These are phyloP conservation scores for Halictus quadricinctus DNA, from an alignment of 2,888 invertebrate genomes.

Conservation along the genomic window DNA sequence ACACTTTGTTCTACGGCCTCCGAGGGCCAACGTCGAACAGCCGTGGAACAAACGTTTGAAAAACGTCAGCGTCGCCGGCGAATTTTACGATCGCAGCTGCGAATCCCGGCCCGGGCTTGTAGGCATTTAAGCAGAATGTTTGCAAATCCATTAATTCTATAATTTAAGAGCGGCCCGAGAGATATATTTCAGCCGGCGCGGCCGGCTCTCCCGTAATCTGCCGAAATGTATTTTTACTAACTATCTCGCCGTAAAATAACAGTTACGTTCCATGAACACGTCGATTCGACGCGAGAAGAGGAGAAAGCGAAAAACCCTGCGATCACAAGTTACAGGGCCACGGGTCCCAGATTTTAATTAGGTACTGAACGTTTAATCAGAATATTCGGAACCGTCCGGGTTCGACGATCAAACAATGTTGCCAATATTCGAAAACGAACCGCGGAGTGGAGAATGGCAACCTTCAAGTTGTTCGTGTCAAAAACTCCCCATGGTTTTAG, in stretches of 20 bases:
- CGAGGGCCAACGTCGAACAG: conserved; percentile 27
- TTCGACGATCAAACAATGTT: not conserved
- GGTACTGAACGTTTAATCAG: conserved; percentile 33
- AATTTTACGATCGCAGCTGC: conserved; percentile 67
- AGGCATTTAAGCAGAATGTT: conserved; percentile 54
- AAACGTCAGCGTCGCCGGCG: conserved; percentile 49
- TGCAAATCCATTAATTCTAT: conserved; percentile 65
- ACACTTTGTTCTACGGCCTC: conserved; percentile 26
- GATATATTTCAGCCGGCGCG: conserved; percentile 52
- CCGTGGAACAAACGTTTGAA: conserved; percentile 53
- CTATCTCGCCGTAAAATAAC: conserved; percentile 53
- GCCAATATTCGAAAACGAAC: not conserved
- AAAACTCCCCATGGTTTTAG: no score
- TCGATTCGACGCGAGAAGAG: conserved; percentile 2
- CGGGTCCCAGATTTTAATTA: conserved; percentile 32
- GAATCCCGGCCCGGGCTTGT: conserved; percentile 14
- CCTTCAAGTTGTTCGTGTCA: no score
- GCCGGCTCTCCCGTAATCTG: conserved; percentile 46
- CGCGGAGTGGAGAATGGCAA: no score
- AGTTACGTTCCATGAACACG: conserved; percentile 31
- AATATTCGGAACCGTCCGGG: conserved; percentile 17
- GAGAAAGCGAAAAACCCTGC: not conserved
- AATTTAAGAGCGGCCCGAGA: conserved; percentile 52
- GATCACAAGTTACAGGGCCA: not conserved
- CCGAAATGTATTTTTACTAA: conserved; percentile 56